Base-by-base conservation (phyloP, 2,888 invertebrate species). In the Eretmocerus hayati region DNA sequence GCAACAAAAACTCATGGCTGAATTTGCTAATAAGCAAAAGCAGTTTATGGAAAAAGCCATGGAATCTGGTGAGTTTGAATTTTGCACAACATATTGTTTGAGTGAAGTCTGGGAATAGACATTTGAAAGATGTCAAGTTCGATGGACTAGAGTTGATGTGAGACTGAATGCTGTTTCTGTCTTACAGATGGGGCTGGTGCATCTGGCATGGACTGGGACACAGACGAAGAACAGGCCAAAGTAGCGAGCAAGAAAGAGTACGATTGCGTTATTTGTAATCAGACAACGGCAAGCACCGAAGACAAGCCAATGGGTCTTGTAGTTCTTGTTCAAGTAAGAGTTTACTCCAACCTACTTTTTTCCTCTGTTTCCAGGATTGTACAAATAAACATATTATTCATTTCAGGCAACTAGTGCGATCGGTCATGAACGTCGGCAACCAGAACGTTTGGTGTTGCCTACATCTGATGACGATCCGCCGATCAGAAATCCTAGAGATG, bases 201-300 rank as follows among this genome's bases (percentile, higher is more conserved):
- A 18, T 66, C 72, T 54, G 69, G 76, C 57, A 81, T 80, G 81
- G 84, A 84, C 59, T 83, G 82, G 76, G 78, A 79, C 56, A 81
- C 78, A 61, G 80, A 81, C 54, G 71, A 67, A 3, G 75, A 74
- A 52, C 65, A 77, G 15, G 79, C 81, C 58, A 78, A 79, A 58
- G 61, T 75, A 39, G 63, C 74, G 36, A 74, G 74, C 50, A 78
- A 77, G 53, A 77, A 80, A 54, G 88, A 90, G 71, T 94, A 92
- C 73, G 90, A 93, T 72, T 96, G 96, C 75, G 93, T 91, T 55
- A 96, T 96, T 61, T 96, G 96, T 73, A 91, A 88, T 75, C 89
- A 90, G 67, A 88, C 89, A 52, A 84, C 89, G 30, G 84, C 90
- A 18, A 89, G 90, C 64, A 86, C 86, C 0, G 84, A 86, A 56